These are phyloP conservation scores for Lycaon pictus DNA, from an alignment of 2,113 vertebrate species.

Conservation along the genomic window DNA sequence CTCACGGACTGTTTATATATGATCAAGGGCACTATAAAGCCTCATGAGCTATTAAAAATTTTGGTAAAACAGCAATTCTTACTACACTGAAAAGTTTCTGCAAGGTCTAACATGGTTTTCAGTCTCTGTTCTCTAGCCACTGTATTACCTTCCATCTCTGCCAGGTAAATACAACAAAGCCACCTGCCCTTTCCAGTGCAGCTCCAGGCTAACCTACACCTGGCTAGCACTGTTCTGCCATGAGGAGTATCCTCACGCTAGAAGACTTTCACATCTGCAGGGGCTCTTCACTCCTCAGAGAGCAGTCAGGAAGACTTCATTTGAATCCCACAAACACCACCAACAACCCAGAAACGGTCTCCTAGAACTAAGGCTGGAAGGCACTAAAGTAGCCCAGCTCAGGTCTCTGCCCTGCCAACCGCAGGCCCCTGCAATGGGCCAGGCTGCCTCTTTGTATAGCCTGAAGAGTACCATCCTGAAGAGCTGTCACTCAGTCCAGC, in stretches of 20 bases:
- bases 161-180: not conserved
- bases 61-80: not conserved
- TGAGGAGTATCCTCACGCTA: not conserved
- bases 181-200: not conserved
- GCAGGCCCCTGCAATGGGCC: not conserved
- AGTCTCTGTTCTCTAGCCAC: not conserved
- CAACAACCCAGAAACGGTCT: not conserved
- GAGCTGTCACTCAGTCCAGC: not conserved
- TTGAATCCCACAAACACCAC: too few species aligned
- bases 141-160: not conserved
- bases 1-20: not conserved
- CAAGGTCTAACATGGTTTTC: not conserved
- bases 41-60: not conserved
- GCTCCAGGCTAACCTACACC: not conserved
- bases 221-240: not conserved
- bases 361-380: not conserved
- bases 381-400: not conserved
- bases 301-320: not conserved
- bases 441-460: not conserved
- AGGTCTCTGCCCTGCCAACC: not conserved
- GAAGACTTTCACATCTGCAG: not conserved
- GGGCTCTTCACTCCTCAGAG: not conserved
- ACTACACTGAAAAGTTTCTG: not conserved
- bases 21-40: not conserved
- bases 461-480: not conserved